Conservation (phyloP, 2,888 invertebrate species). For the Serripes groenlandicus region DNA sequence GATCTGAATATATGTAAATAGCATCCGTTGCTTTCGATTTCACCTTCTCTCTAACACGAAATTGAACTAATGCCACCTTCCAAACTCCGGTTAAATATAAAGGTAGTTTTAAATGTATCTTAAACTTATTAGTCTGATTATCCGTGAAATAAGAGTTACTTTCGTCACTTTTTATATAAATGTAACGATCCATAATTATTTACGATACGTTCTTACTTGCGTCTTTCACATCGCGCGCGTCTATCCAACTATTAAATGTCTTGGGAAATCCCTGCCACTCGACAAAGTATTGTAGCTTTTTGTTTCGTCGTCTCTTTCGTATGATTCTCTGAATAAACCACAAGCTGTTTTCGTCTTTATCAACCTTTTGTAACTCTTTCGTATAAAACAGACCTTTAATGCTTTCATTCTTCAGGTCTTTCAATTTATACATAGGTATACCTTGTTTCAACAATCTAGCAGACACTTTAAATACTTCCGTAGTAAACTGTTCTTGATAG, state of each 20-base stretch:
- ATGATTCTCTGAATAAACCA: conserved; percentile 57
- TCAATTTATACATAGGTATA: conserved; percentile 38
- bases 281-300: conserved; percentile 35
- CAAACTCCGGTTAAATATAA: neutral
- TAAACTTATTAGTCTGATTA: conserved; percentile 6
- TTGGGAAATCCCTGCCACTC: conserved; percentile 46
- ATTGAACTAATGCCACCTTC: conserved; percentile 26
- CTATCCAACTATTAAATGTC: conserved; percentile 42
- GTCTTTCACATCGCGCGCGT: conserved; percentile 35
- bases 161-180: conserved; percentile 12
- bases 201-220: neutral
- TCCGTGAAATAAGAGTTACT: conserved; percentile 1
- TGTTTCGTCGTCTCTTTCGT: conserved; percentile 35
- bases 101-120: conserved; percentile 4
- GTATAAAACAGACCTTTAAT: conserved; percentile 45
- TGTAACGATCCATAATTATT: conserved; percentile 14
- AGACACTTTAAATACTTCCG: conserved; percentile 43
- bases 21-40: conserved; percentile 16
- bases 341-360: conserved; percentile 59
- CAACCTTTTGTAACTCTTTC: conserved; percentile 42
- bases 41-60: neutral
- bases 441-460: conserved; percentile 21
- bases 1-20: conserved; percentile 18
- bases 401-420: conserved; percentile 25
- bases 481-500: conserved; percentile 38